Evolutionary conservation across 2,113 vertebrate genomes (phyloP), one percentile per base, ranked within the genome.

Genomic region (Trinectes maculatus): DNA sequence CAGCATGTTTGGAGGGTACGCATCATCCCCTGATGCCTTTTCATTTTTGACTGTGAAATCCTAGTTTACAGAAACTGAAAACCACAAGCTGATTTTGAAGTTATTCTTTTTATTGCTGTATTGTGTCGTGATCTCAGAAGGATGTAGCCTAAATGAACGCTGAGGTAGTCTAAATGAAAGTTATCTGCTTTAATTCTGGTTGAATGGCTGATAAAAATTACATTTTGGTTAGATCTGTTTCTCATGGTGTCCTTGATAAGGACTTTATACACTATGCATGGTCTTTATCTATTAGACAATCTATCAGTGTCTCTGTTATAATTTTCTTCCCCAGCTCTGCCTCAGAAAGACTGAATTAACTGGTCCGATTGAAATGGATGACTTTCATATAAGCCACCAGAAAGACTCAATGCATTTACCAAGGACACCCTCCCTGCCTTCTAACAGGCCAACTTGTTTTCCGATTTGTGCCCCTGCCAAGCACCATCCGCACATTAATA

Each of bases 321-420:
- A 71, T 68, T 78, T 70, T 64, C 54, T 73, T 52, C 53, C 37
- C 3, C 21, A 64, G 74, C 82, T 75, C 61, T 54, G 53, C 52
- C 59, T 72, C 73, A 53, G 58, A 82, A 73, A 70, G 73, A 36
- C 74, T 77, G 72, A 80, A 89, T 88, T 80, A 87, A 82, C 49
- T 11, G 66, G 40, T 72, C 46, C 65, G 68, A 86, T 80, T 85
- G 79, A 89, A 87, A 89, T 86, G 74, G 73, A 90, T 86, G 83
- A 74, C 77, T 87, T 89, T 84, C 77, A 84, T 85, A 85, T 75
- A 72, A 74, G 57, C 56, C 63, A 72, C 42, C 37, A 48, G 62
- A 74, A 67, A 46, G 62, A 76, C 60, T 69, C 56, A 36, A 65
- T 60, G 59, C 70, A 82, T 77, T 76, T 76, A 77, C 77, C 48